A percentile compares a stretch with the other conserved stretches of the same genome.
Conservation (phyloP, 1,140 invertebrate species). For the Belonocnema kinseyi region DNA sequence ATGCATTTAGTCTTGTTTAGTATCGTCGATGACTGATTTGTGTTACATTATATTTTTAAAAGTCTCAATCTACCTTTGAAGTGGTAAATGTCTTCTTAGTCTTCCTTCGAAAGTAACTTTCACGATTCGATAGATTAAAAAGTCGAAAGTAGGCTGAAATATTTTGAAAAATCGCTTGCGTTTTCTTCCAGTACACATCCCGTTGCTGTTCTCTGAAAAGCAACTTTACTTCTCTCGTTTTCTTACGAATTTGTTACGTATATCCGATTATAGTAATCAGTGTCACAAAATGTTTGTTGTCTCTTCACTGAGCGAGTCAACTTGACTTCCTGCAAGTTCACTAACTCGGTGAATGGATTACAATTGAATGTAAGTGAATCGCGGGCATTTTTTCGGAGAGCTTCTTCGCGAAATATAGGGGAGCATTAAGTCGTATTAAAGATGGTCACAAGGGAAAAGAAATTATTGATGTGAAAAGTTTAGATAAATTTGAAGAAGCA, state of each 20-base stretch:
- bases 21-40: not conserved
- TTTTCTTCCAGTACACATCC: conserved; percentile 66
- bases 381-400: not conserved
- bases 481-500: not conserved
- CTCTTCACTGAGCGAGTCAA: no score
- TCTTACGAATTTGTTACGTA: conserved; percentile 33
- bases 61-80: not conserved
- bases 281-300: conserved; percentile 18
- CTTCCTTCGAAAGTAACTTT: not conserved
- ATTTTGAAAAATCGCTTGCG: conserved; percentile 36
- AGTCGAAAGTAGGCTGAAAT: not conserved
- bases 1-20: no score
- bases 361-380: conserved; percentile 7
- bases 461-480: conserved; percentile 3
- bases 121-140: not conserved
- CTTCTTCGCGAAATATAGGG: not conserved
- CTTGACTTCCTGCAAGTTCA: no score
- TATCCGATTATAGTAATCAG: conserved; percentile 21
- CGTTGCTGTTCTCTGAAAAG: conserved; percentile 40
- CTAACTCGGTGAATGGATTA: no score
- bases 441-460: conserved; percentile 14
- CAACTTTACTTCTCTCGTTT: conserved; percentile 39
- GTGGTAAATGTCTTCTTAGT: not conserved
- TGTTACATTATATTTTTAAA: not conserved
- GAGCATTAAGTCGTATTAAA: not conserved